phyloP scores from a whole-genome alignment of 2,888 invertebrate species.

The Drosophila pegasa region DNA sequence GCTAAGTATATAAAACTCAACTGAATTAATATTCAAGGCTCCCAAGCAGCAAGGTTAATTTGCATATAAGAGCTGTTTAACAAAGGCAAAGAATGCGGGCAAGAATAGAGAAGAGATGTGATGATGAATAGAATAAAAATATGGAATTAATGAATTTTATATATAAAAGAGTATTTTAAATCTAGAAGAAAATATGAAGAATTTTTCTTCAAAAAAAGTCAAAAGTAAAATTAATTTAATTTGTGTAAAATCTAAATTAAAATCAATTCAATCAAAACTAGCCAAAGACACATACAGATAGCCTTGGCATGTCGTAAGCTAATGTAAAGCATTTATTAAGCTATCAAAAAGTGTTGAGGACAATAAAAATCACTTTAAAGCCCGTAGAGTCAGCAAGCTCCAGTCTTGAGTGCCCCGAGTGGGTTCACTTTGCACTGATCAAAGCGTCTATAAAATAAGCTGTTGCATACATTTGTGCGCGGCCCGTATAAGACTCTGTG shows the following conservation, averaged over 20 bases:
- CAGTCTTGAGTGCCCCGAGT: background rate
- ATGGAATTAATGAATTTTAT: too few species aligned
- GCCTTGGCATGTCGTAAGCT: too few species aligned
- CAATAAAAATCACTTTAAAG: background rate
- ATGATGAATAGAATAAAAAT: too few species aligned
- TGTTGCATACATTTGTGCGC: slow-evolving; percentile 52
- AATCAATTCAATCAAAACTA: too few species aligned
- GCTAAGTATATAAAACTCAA: background rate
- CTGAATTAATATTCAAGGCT: background rate
- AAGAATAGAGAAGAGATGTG: background rate
- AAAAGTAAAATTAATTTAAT: too few species aligned
- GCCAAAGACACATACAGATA: too few species aligned
- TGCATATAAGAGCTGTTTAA: background rate
- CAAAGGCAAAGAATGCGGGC: background rate
- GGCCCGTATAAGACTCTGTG: slow-evolving; percentile 22
- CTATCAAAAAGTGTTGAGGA: background rate
- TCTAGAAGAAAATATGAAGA: too few species aligned
- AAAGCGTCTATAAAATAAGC: background rate
- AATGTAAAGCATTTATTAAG: too few species aligned
- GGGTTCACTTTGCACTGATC: too few species aligned
- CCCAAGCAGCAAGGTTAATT: background rate
- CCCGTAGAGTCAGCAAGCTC: background rate
- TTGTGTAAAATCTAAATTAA: too few species aligned
- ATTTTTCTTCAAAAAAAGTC: too few species aligned
- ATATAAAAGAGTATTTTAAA: too few species aligned